Conservation (phyloP, 1,140 invertebrate species). For the Cydia splendana region DNA sequence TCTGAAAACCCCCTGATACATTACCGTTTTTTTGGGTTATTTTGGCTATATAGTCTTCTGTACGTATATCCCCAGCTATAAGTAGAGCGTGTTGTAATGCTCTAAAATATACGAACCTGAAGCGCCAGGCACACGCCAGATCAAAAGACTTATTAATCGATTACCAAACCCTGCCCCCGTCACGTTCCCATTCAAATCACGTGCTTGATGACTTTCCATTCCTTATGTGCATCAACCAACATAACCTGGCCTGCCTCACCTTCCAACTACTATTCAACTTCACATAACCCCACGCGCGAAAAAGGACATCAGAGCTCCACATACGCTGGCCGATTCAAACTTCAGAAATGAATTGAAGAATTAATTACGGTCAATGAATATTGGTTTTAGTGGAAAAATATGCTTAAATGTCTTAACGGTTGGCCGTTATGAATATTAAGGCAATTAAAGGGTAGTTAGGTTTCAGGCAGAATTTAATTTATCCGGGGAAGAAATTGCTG, state of each 20-base stretch:
- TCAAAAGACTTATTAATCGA: constrained; percentile 29
- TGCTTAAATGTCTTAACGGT: constrained; percentile 22
- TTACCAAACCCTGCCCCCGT: constrained; percentile 12
- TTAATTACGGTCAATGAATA: constrained; percentile 31
- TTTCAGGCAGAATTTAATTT: background rate
- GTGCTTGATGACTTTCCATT: constrained; percentile 32
- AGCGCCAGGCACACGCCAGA: background rate
- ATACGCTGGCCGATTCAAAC: background rate
- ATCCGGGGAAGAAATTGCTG: too few species aligned
- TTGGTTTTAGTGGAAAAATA: constrained; percentile 27
- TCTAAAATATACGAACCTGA: constrained; percentile 7
- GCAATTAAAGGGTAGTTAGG: constrained; percentile 6
- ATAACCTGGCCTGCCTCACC: background rate
- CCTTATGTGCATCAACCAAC: background rate
- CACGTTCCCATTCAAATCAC: constrained; percentile 31
- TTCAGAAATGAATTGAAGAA: constrained; percentile 31
- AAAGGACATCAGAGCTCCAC: constrained; percentile 21
- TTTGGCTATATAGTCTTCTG: too few species aligned
- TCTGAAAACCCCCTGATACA: too few species aligned
- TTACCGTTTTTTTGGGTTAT: too few species aligned
- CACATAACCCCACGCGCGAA: background rate
- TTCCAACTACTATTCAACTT: constrained; percentile 7
- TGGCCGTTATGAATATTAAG: constrained; percentile 8
- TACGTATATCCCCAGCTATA: too few species aligned
- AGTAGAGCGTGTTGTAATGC: background rate